phyloP scores from a whole-genome alignment of 2,888 invertebrate genomes.

The Horisme vitalbata region DNA sequence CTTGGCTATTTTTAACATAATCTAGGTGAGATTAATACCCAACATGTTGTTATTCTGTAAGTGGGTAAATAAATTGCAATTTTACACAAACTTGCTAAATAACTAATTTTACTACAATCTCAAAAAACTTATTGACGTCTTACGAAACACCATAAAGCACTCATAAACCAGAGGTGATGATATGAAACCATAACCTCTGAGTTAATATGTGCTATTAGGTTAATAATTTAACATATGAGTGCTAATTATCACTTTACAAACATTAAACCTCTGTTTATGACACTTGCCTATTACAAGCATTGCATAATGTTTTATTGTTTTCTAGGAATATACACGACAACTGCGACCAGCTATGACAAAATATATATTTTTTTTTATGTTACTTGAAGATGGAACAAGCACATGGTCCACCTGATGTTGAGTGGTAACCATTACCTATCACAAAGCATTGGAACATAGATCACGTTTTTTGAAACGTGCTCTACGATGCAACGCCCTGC shows the following conservation, averaged over 20 bases:
- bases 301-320: conserved; percentile 27
- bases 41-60: too few relatives aligned
- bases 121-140: not conserved
- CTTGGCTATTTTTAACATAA: too few relatives aligned
- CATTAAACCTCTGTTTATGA: conserved; percentile 29
- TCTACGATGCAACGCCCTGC: too few relatives aligned
- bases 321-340: conserved; percentile 5
- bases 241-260: conserved; percentile 43
- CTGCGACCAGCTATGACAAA: too few relatives aligned
- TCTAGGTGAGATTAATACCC: too few relatives aligned
- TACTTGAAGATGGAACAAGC: too few relatives aligned
- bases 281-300: conserved; percentile 23
- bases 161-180: conserved; percentile 27
- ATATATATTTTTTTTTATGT: too few relatives aligned
- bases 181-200: conserved; percentile 36
- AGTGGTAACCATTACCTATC: too few relatives aligned
- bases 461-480: too few relatives aligned
- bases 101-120: not conserved
- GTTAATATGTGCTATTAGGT: conserved; percentile 41
- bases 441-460: too few relatives aligned
- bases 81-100: not conserved
- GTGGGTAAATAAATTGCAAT: too few relatives aligned
- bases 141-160: conserved; percentile 19
- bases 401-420: too few relatives aligned
- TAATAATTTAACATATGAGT: conserved; percentile 44